These are phyloP conservation scores for Nixonia krombeini DNA, from an alignment of 1,140 invertebrate species.

Conservation along the genomic window DNA sequence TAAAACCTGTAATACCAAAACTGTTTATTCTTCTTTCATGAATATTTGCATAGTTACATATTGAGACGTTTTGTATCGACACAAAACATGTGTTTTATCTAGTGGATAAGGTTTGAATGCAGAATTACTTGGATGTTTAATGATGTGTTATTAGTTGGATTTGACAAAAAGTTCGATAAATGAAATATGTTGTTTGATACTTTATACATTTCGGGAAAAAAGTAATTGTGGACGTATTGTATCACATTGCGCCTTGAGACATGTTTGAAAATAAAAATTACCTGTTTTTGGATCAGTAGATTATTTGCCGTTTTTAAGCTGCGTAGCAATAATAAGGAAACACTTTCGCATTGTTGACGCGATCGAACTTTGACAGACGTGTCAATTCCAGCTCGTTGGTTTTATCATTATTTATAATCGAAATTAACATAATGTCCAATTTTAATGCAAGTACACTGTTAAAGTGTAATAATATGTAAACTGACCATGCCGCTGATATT, in stretches of 20 bases:
- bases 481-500: slow-evolving; percentile 40
- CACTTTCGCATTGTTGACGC: no score
- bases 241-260: no score
- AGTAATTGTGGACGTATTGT: background rate
- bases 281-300: background rate
- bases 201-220: slow-evolving; percentile 3
- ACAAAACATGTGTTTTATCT: slow-evolving; percentile 37
- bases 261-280: no score
- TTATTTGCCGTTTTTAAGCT: no score
- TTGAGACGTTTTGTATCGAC: slow-evolving; percentile 28
- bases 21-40: slow-evolving; percentile 19
- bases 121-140: slow-evolving; percentile 38
- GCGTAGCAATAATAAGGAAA: no score
- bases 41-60: slow-evolving; percentile 23
- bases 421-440: slow-evolving; percentile 47
- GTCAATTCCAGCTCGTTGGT: slow-evolving; percentile 33
- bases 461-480: slow-evolving; percentile 23
- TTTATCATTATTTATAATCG: slow-evolving; percentile 34
- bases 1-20: slow-evolving; percentile 22
- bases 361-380: slow-evolving; percentile 22
- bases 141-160: slow-evolving; percentile 35
- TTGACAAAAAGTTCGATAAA: slow-evolving; percentile 33
- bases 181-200: background rate
- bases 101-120: slow-evolving; percentile 41
- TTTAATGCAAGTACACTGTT: slow-evolving; percentile 19